Evolutionary conservation across 2,113 vertebrate species (phyloP).

Genomic region (Saguinus imperator): DNA sequence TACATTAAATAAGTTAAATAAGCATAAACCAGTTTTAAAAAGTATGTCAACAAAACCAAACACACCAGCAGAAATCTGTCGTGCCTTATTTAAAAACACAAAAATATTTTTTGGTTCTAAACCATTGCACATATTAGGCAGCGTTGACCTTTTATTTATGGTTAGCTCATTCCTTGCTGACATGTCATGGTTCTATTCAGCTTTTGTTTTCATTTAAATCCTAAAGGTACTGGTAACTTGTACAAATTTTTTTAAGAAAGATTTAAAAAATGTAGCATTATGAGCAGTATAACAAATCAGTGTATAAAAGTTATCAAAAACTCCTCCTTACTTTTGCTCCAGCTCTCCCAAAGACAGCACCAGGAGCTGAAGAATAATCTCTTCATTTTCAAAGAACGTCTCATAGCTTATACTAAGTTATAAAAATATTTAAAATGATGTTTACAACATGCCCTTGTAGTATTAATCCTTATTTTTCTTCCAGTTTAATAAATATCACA

Average conservation of each 20-base stretch:
- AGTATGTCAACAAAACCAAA: background rate
- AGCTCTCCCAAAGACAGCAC: background rate
- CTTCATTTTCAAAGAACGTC: background rate
- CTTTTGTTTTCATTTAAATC: background rate
- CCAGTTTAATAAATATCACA: background rate
- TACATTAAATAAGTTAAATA: background rate
- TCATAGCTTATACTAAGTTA: background rate
- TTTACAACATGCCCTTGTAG: background rate
- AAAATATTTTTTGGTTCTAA: background rate
- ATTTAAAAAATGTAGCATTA: background rate
- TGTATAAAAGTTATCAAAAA: background rate
- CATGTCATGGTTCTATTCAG: background rate
- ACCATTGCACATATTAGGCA: background rate
- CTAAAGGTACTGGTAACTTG: background rate
- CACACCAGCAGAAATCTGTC: background rate
- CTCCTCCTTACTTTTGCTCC: background rate
- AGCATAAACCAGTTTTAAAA: background rate
- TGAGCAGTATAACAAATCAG: background rate
- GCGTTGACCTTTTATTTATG: background rate
- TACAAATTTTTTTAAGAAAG: background rate
- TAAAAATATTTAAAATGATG: background rate
- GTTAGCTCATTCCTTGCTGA: background rate
- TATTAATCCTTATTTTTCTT: background rate
- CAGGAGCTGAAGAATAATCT: background rate
- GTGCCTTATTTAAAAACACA: slow-evolving; percentile 6